phyloP scores from a whole-genome alignment of 2,888 invertebrate genomes.

The Scaptomyza parva region DNA sequence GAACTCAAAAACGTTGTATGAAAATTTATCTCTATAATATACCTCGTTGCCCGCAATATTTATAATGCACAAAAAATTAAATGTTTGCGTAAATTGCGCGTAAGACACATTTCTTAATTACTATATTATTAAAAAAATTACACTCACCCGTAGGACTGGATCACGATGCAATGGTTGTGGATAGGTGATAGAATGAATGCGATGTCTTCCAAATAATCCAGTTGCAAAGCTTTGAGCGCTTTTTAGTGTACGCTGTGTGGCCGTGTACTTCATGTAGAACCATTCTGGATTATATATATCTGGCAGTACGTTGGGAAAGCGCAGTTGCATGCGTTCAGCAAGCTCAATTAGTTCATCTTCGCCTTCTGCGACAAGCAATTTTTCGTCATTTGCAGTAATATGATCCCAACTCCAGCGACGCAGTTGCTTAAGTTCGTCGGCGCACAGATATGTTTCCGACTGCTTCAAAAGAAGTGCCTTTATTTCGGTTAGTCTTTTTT shows the following conservation, averaged over 20 bases:
- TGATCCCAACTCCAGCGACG: slow-evolving; percentile 87
- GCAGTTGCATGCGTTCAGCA: slow-evolving; percentile 90
- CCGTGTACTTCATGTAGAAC: slow-evolving; percentile 90
- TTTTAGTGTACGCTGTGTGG: slow-evolving; percentile 90
- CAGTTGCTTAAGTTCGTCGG: slow-evolving; percentile 83
- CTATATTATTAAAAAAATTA: not conserved
- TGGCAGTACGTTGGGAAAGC: slow-evolving; percentile 89
- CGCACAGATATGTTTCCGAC: slow-evolving; percentile 86
- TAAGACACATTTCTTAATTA: not conserved
- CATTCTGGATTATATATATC: slow-evolving; percentile 86
- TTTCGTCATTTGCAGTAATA: slow-evolving; percentile 86
- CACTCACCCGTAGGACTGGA: slow-evolving; percentile 88
- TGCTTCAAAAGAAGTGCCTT: slow-evolving; percentile 67
- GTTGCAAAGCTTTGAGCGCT: slow-evolving; percentile 91
- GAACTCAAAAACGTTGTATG: too few relatives aligned
- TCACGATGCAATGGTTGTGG: slow-evolving; percentile 88
- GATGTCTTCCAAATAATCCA: slow-evolving; percentile 90
- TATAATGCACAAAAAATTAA: slow-evolving; percentile 3
- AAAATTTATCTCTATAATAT: too few relatives aligned
- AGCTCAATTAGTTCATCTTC: slow-evolving; percentile 90
- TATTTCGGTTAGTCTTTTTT: slow-evolving; percentile 85
- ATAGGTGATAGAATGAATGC: slow-evolving; percentile 87
- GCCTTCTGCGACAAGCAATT: slow-evolving; percentile 89
- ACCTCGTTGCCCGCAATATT: slow-evolving; percentile 17
- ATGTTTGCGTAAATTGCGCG: not conserved